These are phyloP conservation scores for Pterocles gutturalis DNA, from an alignment of 2,113 vertebrate species.

Conservation along the genomic window DNA sequence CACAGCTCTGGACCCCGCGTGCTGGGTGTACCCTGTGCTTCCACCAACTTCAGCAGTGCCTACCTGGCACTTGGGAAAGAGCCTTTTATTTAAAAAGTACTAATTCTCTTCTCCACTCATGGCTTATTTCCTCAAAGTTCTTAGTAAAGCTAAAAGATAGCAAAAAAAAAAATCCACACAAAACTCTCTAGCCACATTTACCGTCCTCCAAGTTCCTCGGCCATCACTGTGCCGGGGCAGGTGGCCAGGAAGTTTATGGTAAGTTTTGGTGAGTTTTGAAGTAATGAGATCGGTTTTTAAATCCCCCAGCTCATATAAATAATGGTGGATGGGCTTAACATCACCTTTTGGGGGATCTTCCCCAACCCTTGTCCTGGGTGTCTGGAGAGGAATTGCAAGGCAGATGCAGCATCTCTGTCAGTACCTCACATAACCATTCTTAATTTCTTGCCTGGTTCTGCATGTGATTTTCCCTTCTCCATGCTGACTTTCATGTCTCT, in stretches of 20 bases:
- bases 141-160: not conserved
- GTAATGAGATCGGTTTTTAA: not conserved
- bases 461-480: not conserved
- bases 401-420: not conserved
- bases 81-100: not conserved
- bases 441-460: not conserved
- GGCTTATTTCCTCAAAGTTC: not conserved
- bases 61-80: not conserved
- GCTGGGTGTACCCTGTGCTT: no score
- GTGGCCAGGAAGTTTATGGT: not conserved
- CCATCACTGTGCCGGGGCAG: fast-evolving
- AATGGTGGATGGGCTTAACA: not conserved
- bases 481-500: not conserved
- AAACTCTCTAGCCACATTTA: not conserved
- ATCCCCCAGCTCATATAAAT: not conserved
- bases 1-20: fast-evolving
- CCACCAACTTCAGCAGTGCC: not conserved
- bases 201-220: not conserved
- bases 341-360: not conserved
- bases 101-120: not conserved
- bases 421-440: not conserved
- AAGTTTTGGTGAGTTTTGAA: not conserved
- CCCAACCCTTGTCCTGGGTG: not conserved
- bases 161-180: not conserved
- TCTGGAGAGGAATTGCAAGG: not conserved